These are phyloP conservation scores for Conus betulinus DNA, from an alignment of 1,140 invertebrate species.

Conservation along the genomic window DNA sequence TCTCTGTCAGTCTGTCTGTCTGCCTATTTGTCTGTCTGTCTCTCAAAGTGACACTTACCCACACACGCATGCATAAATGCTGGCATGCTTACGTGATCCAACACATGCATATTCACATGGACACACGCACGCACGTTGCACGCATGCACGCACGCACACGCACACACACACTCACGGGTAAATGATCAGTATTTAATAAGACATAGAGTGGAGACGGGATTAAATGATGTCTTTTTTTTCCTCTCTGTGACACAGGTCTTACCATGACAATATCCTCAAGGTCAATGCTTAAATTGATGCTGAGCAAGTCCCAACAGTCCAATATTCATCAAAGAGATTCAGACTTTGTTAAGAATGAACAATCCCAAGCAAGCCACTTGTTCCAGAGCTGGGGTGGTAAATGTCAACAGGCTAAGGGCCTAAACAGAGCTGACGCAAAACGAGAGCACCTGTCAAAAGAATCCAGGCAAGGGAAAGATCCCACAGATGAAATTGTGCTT, in stretches of 20 bases:
- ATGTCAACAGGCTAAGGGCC: background rate
- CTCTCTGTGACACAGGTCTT: background rate
- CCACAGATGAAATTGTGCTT: slow-evolving; percentile 51
- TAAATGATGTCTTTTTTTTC: background rate
- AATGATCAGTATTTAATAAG: background rate
- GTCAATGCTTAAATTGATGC: background rate
- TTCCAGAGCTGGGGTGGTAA: slow-evolving; percentile 70
- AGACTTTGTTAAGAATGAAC: slow-evolving; percentile 43
- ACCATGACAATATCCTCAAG: background rate
- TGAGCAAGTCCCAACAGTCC: no score
- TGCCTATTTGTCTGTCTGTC: no score
- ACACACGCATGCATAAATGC: background rate
- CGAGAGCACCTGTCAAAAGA: background rate
- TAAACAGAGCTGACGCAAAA: slow-evolving; percentile 11
- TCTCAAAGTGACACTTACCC: background rate
- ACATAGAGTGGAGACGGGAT: background rate
- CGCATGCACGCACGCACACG: background rate
- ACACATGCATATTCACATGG: no score
- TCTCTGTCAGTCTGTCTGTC: no score
- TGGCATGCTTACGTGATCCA: background rate
- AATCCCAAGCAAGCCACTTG: slow-evolving; percentile 69
- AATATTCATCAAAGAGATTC: background rate
- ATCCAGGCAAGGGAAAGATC: background rate
- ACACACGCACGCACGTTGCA: no score
- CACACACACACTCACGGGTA: background rate